Percentiles rank a stretch among this genome's conserved stretches.
Evolutionary conservation across 2,888 invertebrate genomes (phyloP).

Genomic region (Teleiodes luculella): DNA sequence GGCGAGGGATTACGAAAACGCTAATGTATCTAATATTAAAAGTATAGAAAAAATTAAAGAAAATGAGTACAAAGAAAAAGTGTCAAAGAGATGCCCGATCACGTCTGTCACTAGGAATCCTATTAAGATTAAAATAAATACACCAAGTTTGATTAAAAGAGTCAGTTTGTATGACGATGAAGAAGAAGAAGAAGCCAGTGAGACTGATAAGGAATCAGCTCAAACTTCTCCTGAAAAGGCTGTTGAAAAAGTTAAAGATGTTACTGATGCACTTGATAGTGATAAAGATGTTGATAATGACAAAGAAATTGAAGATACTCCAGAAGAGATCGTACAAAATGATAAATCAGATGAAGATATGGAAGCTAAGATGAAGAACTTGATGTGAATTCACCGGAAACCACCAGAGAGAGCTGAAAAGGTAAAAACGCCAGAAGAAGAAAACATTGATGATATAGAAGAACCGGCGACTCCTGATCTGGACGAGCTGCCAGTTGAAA

Average conservation of each 20-base stretch:
- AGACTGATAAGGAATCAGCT: constrained; percentile 6
- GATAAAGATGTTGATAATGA: not conserved
- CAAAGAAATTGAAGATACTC: not conserved
- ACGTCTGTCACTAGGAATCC: constrained; percentile 60
- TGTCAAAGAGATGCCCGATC: constrained; percentile 61
- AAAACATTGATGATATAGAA: not conserved
- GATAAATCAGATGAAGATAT: not conserved
- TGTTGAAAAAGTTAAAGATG: not conserved
- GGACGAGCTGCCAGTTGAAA: not conserved
- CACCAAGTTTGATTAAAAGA: constrained; percentile 72
- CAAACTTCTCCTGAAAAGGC: not conserved
- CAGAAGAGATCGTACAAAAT: not conserved
- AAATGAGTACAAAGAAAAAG: constrained; percentile 57
- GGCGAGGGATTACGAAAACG: constrained; percentile 15
- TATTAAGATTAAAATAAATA: constrained; percentile 64
- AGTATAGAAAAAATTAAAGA: constrained; percentile 24
- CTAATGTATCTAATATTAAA: not conserved
- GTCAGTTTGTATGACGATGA: constrained; percentile 77
- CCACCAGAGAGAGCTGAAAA: constrained; percentile 14
- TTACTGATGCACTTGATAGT: too few species aligned
- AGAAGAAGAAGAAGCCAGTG: too few species aligned
- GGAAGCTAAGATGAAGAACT: not conserved
- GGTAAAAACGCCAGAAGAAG: not conserved
- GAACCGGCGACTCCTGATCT: not conserved
- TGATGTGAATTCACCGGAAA: constrained; percentile 6